Evolutionary conservation across 2,888 invertebrate species (phyloP), one percentile per base, ranked within the genome.

Genomic region (Trichopria drosophilae): DNA sequence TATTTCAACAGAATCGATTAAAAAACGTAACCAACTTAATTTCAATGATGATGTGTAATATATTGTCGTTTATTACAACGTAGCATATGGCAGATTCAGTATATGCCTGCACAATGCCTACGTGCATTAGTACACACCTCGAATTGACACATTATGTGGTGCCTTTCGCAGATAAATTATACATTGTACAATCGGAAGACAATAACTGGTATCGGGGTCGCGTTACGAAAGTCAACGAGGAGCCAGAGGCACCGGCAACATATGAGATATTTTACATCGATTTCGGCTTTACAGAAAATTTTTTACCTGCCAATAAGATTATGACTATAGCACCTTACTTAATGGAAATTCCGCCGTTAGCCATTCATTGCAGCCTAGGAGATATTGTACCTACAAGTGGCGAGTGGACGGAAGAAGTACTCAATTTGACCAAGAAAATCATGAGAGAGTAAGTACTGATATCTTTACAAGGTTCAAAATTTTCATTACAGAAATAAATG

Each of bases 191-290:
- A 65, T 67, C 71, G 39, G 69, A 66, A 0, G 81, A 83, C 60
- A 77, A 79, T 16, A 73, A 77, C 59, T 91, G 88, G 89, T 84
- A 84, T 64, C 81, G 91, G 45, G 85, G 82, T 7, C 77, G 81
- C 37, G 73, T 87, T 1, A 66, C 75, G 7, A 44, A n/a, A 15
- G 12, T 4, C 10, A 6, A 15, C 7, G 9, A 40, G 1, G 29
- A 6, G 26, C 1, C 12, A 18, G 70, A 65, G 36, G 62, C 68
- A 52, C 51, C 65, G 31, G 55, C 63, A 41, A 35, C 70, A 64
- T 82, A 80, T 61, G 76, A 79, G 19, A 80, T 87, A 3, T 81
- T 81, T 61, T 82, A 83, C 57, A 75, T 87, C 15, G 88, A 89
- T 69, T 81, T 82, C 59, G 89, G 88, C 2, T 77, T 80, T 59